phyloP scores from a whole-genome alignment of 2,113 vertebrate genomes.

The Drymodes brunneopygia region DNA sequence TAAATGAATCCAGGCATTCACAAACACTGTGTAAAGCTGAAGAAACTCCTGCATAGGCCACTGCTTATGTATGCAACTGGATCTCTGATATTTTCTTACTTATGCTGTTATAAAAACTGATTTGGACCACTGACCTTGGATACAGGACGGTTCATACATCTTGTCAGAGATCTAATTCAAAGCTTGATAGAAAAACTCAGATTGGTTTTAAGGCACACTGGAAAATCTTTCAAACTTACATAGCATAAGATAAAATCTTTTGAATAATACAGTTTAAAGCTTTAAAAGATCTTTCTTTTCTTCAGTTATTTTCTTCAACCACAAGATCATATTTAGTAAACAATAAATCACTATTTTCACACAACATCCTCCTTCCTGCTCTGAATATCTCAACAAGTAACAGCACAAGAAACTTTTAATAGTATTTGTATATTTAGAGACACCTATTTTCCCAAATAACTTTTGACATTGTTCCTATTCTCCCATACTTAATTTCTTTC shows the following conservation, averaged over 20 bases:
- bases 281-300: neutral
- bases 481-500: neutral
- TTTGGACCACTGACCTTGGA: neutral
- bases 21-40: neutral
- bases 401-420: neutral
- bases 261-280: neutral
- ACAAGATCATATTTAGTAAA: neutral
- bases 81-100: neutral
- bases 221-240: neutral
- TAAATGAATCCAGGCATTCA: neutral
- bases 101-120: neutral
- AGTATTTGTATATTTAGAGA: neutral
- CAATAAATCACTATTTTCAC: neutral
- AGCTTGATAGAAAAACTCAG: neutral
- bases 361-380: neutral
- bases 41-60: neutral
- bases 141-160: neutral
- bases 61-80: neutral
- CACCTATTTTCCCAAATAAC: neutral
- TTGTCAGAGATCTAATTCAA: neutral
- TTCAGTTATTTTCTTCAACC: neutral
- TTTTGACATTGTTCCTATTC: neutral
- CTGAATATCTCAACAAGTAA: neutral
- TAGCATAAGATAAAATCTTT: neutral
- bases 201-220: neutral